Percentiles rank a stretch among this genome's conserved stretches.
Conservation (phyloP, 2,888 invertebrate genomes). For the Polydrusus cervinus region DNA sequence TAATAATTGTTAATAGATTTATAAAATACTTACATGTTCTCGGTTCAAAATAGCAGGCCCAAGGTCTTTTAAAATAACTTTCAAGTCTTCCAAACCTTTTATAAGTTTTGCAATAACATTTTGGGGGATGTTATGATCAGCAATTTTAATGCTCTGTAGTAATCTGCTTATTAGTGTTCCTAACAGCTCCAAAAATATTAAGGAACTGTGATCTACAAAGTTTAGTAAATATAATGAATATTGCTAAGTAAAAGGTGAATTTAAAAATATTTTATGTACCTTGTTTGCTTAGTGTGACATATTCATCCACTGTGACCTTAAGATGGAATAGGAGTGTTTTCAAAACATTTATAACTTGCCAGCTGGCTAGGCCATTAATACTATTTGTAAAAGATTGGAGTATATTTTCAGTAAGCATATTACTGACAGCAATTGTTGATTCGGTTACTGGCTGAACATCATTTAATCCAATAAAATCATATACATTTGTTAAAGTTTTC, state of each 20-base stretch:
- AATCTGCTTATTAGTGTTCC: constrained; percentile 63
- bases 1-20: too few relatives aligned
- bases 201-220: constrained; percentile 31
- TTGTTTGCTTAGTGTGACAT: background rate
- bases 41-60: constrained; percentile 64
- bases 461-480: constrained; percentile 54
- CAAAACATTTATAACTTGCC: constrained; percentile 67
- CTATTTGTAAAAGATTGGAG: constrained; percentile 64
- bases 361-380: constrained; percentile 63
- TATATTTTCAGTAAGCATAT: constrained; percentile 64
- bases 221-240: background rate
- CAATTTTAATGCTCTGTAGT: constrained; percentile 65
- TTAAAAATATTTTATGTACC: background rate
- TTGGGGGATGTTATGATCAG: constrained; percentile 65
- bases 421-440: constrained; percentile 54
- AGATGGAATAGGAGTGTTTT: constrained; percentile 66
- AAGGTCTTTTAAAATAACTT: constrained; percentile 62
- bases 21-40: constrained; percentile 69
- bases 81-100: constrained; percentile 63
- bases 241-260: too few relatives aligned
- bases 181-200: constrained; percentile 64
- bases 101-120: constrained; percentile 65
- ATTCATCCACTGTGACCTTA: constrained; percentile 58
- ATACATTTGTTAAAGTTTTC: constrained; percentile 41
- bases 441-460: constrained; percentile 38